Base-by-base conservation (phyloP, 2,797 vertebrate genomes). In the Leptoclinus maculatus region DNA sequence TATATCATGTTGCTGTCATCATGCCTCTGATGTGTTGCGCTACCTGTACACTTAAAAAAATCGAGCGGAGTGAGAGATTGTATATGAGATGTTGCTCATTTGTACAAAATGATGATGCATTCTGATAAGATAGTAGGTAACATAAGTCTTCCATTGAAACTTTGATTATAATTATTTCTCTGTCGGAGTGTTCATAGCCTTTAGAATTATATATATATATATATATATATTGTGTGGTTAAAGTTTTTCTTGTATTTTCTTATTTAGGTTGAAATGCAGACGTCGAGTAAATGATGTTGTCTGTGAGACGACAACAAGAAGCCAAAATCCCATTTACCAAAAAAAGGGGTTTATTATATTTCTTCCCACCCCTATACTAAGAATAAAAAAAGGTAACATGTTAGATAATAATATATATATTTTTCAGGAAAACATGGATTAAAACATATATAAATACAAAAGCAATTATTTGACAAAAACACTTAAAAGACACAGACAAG, bases 381-480 rank as follows among this genome's bases (percentile, higher is more conserved):
- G 82, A 91, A 89, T 90, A 73, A 87, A 91, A 90, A 90, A 93
- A 90, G 79, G 67, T 87, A 87, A 80, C 63, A 78, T 89, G 91
- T 93, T 93, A 93, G 89, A 85, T 91, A 82, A 90, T 88, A 87
- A 88, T 89, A 84, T 87, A 83, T 87, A 89, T 82, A 88, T 88
- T 74, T 63, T 80, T 87, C 76, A 87, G 78, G 87, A 93, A 91
- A 92, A 93, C 82, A 92, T 82, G 80, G 91, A 94, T 93, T 95
- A 94, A 93, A 92, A 91, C 81, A 88, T 77, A 83, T 82, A 92
- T 95, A 95, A 95, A 95, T 95, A 95, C 90, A 94, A 66, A 72
- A 78, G 90, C 56, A 69, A 66, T 66, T 69, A 64, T 82, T 63
- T 64, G 81, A 90, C 89, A 92, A 89, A 85, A 86, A 90, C 77